Percentiles rank a stretch among this genome's conserved stretches.
Evolutionary conservation across 2,797 vertebrate genomes (phyloP).

Genomic region (Sebastes diaconus): DNA sequence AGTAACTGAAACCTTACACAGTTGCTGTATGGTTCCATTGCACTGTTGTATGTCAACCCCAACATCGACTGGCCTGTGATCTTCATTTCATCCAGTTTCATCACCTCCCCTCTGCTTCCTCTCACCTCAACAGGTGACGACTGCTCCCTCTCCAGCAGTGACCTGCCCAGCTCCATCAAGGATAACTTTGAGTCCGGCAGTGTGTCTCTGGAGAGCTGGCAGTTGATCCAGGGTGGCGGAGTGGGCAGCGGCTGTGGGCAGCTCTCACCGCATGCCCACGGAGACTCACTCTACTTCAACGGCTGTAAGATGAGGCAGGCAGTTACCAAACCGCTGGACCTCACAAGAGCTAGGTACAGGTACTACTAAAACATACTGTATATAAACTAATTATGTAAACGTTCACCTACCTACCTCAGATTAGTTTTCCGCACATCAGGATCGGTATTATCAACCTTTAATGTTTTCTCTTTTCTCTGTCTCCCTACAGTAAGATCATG

Average conservation of each 20-base stretch:
- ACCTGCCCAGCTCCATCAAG: constrained; percentile 96
- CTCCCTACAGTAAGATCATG: constrained; percentile 95
- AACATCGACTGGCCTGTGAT: neutral
- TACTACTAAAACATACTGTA: constrained; percentile 55
- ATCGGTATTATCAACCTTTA: neutral
- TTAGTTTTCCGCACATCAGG: neutral
- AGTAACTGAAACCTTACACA: neutral
- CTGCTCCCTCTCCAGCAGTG: constrained; percentile 92
- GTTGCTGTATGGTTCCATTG: neutral
- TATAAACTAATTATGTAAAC: neutral
- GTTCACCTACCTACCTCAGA: neutral
- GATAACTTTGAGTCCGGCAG: constrained; percentile 97
- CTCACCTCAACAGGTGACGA: constrained; percentile 87
- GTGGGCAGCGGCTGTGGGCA: constrained; percentile 97
- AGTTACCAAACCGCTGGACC: constrained; percentile 95
- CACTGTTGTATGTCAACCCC: neutral
- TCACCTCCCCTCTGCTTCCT: neutral
- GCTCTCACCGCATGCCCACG: constrained; percentile 95
- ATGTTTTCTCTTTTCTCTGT: constrained; percentile 4
- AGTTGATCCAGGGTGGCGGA: constrained; percentile 93
- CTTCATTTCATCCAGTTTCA: neutral
- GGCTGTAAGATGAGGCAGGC: constrained; percentile 97
- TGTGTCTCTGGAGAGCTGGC: constrained; percentile 95
- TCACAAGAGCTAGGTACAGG: constrained; percentile 96
- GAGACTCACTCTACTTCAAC: constrained; percentile 97